phyloP scores from a whole-genome alignment of 2,113 vertebrate genomes.

The Vombatus ursinus region DNA sequence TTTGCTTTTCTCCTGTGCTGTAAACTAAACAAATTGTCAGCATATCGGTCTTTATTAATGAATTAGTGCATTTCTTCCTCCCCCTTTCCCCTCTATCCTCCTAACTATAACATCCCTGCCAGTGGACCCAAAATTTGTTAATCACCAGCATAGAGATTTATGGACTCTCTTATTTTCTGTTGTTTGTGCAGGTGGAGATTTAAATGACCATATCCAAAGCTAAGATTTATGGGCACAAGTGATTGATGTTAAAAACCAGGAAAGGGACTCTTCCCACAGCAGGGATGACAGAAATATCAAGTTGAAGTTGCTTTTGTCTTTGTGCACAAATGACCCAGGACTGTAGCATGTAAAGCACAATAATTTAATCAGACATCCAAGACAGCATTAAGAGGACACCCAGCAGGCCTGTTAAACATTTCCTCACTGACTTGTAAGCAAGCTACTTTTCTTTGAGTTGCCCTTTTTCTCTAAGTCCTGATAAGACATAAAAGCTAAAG shows the following conservation, averaged over 20 bases:
- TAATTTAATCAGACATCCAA: constrained; percentile 68
- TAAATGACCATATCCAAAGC: constrained; percentile 83
- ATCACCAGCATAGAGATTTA: constrained; percentile 84
- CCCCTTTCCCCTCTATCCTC: background rate
- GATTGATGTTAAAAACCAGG: constrained; percentile 84
- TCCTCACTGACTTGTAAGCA: constrained; percentile 27
- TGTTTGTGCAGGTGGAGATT: constrained; percentile 90
- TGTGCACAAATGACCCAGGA: constrained; percentile 63
- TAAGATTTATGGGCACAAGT: constrained; percentile 84
- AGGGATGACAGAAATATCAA: constrained; percentile 81
- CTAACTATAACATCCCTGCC: constrained; percentile 68
- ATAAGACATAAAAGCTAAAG: constrained; percentile 55
- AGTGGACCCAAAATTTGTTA: constrained; percentile 80
- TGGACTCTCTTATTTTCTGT: constrained; percentile 83
- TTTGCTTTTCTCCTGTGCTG: constrained; percentile 82
- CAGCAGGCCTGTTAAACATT: constrained; percentile 37
- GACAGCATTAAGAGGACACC: constrained; percentile 53
- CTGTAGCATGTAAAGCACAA: constrained; percentile 47
- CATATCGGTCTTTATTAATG: constrained; percentile 81
- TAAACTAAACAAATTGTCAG: constrained; percentile 84
- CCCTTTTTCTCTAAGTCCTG: constrained; percentile 49
- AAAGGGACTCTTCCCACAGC: constrained; percentile 77
- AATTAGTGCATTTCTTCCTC: constrained; percentile 62
- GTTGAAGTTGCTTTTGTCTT: constrained; percentile 80
- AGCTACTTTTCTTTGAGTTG: constrained; percentile 51